phyloP scores from a whole-genome alignment of 2,888 invertebrate species.

The Pharmacophagus antenor region DNA sequence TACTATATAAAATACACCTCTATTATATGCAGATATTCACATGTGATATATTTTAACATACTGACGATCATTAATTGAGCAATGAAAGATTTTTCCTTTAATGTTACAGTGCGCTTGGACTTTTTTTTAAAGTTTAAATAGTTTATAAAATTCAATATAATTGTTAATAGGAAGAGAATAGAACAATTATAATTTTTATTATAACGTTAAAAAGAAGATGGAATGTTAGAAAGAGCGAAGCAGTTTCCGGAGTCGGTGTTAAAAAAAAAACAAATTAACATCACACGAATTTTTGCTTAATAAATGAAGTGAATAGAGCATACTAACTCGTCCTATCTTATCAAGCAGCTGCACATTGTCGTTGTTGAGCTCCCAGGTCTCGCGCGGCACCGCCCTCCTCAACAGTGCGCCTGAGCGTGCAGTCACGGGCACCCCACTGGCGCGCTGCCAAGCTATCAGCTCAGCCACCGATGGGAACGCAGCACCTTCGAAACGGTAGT shows the following conservation, averaged over 20 bases:
- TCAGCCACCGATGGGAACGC: slow-evolving; percentile 96
- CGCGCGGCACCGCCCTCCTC: slow-evolving; percentile 90
- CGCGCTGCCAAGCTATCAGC: slow-evolving; percentile 93
- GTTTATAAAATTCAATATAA: too few relatives aligned
- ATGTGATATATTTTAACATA: too few relatives aligned
- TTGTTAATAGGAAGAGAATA: too few relatives aligned
- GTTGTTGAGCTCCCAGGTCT: slow-evolving; percentile 97
- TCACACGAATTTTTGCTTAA: neutral
- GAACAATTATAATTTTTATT: too few relatives aligned
- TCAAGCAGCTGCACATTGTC: slow-evolving; percentile 95
- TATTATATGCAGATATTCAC: too few relatives aligned
- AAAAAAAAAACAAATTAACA: neutral
- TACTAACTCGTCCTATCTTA: slow-evolving; percentile 94
- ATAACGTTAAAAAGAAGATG: too few relatives aligned
- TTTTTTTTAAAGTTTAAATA: too few relatives aligned
- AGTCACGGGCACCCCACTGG: slow-evolving; percentile 93
- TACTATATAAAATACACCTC: too few relatives aligned
- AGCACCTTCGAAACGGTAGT: slow-evolving; percentile 96
- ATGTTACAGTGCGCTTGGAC: too few relatives aligned
- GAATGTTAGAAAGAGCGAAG: neutral
- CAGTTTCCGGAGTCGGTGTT: neutral
- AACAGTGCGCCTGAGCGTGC: slow-evolving; percentile 95
- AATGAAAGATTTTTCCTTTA: too few relatives aligned
- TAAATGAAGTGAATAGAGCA: neutral
- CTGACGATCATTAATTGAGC: too few relatives aligned